Evolutionary conservation across 2,888 invertebrate genomes (phyloP).

Genomic region (Hirtodrosophila trivittata): DNA sequence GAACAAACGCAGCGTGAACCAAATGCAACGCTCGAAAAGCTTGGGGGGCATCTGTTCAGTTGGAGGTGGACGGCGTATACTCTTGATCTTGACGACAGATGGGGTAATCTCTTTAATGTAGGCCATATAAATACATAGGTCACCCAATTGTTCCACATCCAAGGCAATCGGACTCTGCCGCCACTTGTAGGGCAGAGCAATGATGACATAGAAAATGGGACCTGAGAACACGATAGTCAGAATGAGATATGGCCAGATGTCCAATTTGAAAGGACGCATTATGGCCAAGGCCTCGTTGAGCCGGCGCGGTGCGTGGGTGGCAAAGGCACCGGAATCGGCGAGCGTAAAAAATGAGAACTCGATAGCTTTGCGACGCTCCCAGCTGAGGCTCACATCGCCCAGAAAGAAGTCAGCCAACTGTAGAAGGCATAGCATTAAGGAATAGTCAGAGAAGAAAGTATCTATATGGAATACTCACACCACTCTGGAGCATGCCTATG

Average conservation of each 20-base stretch:
- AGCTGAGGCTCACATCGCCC: slow-evolving; percentile 90
- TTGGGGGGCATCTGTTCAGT: slow-evolving; percentile 67
- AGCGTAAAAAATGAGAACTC: slow-evolving; percentile 91
- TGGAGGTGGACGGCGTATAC: slow-evolving; percentile 45
- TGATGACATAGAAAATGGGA: slow-evolving; percentile 88
- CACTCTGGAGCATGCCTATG: slow-evolving; percentile 88
- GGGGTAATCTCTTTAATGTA: slow-evolving; percentile 82
- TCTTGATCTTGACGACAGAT: slow-evolving; percentile 41
- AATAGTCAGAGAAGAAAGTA: background rate
- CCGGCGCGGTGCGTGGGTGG: slow-evolving; percentile 89
- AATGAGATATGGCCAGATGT: slow-evolving; percentile 90
- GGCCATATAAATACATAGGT: slow-evolving; percentile 63
- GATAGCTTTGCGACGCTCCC: slow-evolving; percentile 88
- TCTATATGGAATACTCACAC: slow-evolving; percentile 83
- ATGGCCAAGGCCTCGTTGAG: slow-evolving; percentile 90
- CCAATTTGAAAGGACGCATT: slow-evolving; percentile 89
- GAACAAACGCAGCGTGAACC: slow-evolving; percentile 89
- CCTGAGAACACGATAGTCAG: slow-evolving; percentile 88
- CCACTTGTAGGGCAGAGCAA: slow-evolving; percentile 85
- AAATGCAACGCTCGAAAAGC: slow-evolving; percentile 87
- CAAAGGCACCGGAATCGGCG: slow-evolving; percentile 90
- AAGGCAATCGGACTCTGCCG: slow-evolving; percentile 18
- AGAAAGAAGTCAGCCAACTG: slow-evolving; percentile 88
- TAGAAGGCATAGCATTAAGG: slow-evolving; percentile 65
- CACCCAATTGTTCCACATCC: slow-evolving; percentile 57